Evolutionary conservation across 2,888 invertebrate genomes (phyloP), one percentile per base, ranked within the genome.

Genomic region (Seira ritae): DNA sequence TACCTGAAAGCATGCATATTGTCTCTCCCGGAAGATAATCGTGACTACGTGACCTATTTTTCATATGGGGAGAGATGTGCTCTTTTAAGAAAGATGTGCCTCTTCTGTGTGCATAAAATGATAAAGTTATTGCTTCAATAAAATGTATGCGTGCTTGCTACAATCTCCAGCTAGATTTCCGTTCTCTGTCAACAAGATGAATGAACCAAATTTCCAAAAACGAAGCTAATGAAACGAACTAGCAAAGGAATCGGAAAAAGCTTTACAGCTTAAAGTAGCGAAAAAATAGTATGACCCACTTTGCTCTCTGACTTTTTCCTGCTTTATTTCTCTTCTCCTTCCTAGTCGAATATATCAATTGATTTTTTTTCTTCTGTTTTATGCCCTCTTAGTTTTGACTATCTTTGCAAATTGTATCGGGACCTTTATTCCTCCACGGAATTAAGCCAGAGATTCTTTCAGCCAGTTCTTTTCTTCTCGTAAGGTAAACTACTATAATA

Each of bases 181-280:
- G 77, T 73, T 82, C 62, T 83, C 46, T 83, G 83, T 83, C 83
- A 83, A 83, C 77, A 83, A 83, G 78, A 83, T 83, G 83, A 78
- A 83, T 83, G 83, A 83, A 83, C 77, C 65, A 74, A 83, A 62
- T 77, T 81, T 78, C 69, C 73, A 65, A 73, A 77, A 77, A 60
- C 42, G 65, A 81, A 68, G 60, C 83, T 83, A 83, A 83, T 83
- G 78, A 83, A 83, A 83, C 83, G 46, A 76, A 65, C 20, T 50
- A 37, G 66, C 69, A 62, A 69, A 62, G 60, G 60, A 74, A 80
- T 68, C 68, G 75, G 74, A 70, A 80, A 62, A 20, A 74, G 74
- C 80, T 80, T 74, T 69, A 20, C 55, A 23, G 22, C 65, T 67
- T 62, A 70, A 69, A 55, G 73, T 55, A 66, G 55, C 55, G 62